Conservation (phyloP, 2,113 vertebrate species). For the Xiphophorus couchianus region DNA sequence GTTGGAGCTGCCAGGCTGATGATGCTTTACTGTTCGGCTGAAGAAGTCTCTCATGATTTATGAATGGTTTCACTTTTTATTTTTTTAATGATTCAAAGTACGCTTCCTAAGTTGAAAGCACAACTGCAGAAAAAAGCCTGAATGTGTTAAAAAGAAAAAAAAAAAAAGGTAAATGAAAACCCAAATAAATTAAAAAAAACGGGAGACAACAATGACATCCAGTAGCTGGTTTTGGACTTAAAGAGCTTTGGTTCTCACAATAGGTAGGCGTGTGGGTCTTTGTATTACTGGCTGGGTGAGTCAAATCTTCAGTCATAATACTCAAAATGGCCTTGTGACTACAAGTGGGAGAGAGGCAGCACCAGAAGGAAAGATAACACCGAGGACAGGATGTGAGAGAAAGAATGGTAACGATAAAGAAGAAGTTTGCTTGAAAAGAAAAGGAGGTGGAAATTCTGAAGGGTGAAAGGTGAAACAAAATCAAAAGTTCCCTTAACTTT, state of each 20-base stretch:
- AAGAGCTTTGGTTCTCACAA: not conserved
- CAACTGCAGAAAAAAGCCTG: too few species aligned
- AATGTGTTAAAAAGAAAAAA: too few species aligned
- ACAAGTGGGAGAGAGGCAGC: slow-evolving; percentile 14
- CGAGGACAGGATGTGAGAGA: slow-evolving; percentile 19
- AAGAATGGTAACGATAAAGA: not conserved
- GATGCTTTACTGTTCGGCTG: not conserved
- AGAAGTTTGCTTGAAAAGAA: not conserved
- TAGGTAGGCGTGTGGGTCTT: not conserved
- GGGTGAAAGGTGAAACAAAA: slow-evolving; percentile 11
- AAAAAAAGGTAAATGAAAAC: too few species aligned
- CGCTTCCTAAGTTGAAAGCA: too few species aligned
- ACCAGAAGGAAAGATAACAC: slow-evolving; percentile 10
- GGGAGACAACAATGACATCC: not conserved
- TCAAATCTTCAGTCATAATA: slow-evolving; percentile 27
- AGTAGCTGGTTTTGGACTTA: not conserved
- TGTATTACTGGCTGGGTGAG: slow-evolving; percentile 12
- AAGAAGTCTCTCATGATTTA: not conserved
- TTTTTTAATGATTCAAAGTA: not conserved
- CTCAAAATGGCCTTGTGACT: slow-evolving; percentile 27
- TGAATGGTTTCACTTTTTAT: not conserved
- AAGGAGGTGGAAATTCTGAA: not conserved
- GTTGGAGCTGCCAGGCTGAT: not conserved
- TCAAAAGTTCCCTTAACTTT: slow-evolving; percentile 51
- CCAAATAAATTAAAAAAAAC: too few species aligned